Percentiles rank a stretch among this genome's conserved stretches.
These are phyloP conservation scores for Fissipunctia ypsillon DNA, from an alignment of 2,888 invertebrate species.

Conservation along the genomic window DNA sequence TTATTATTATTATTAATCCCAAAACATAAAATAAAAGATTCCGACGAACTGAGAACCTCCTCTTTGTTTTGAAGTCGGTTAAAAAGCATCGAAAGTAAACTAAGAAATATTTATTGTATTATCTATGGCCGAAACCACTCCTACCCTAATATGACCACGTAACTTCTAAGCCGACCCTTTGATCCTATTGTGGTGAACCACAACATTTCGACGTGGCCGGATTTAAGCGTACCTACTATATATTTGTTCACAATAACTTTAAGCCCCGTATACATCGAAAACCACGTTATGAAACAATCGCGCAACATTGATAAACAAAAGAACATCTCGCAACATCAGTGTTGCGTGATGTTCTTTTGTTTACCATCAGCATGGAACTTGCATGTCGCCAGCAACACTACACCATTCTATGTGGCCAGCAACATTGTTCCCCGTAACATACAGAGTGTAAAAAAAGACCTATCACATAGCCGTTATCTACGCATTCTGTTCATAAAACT, in stretches of 20 bases:
- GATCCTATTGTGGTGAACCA: conserved; percentile 36
- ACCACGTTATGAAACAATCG: not conserved
- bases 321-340: not conserved
- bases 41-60: too few relatives aligned
- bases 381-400: not conserved
- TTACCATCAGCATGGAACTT: not conserved
- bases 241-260: conserved; percentile 13
- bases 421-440: not conserved
- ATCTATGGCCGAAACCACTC: conserved; percentile 14
- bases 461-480: not conserved
- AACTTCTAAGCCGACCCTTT: conserved; percentile 39
- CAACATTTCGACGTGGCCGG: conserved; percentile 16
- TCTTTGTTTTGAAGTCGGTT: too few relatives aligned
- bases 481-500: not conserved
- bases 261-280: not conserved
- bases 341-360: not conserved
- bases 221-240: conserved; percentile 12
- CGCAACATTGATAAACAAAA: not conserved
- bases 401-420: not conserved
- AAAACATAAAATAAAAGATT: too few relatives aligned
- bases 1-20: too few relatives aligned
- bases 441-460: not conserved
- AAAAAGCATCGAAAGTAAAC: conserved; percentile 15
- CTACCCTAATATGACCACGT: conserved; percentile 26
- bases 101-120: not conserved